These are phyloP conservation scores for Chaetophractus vellerosus DNA, from an alignment of 2,797 vertebrate species.

Conservation along the genomic window DNA sequence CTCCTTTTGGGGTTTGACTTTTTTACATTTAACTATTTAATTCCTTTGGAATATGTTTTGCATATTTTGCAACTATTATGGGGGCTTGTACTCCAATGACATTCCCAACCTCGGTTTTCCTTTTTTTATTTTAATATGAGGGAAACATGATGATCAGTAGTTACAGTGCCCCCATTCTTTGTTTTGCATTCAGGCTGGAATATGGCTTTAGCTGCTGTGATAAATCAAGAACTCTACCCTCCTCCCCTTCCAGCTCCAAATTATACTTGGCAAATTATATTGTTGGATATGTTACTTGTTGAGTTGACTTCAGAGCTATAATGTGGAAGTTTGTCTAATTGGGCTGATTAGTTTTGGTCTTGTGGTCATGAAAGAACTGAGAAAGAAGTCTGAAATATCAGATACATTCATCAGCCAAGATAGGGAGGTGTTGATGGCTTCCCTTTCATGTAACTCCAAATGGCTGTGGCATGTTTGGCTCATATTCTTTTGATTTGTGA, in stretches of 20 bases:
- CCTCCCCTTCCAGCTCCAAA: conserved; percentile 56
- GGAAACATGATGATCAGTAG: conserved; percentile 4
- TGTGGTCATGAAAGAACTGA: conserved; percentile 85
- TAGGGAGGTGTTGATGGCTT: conserved; percentile 85
- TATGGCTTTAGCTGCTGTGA: conserved; percentile 68
- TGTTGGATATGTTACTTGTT: conserved; percentile 85
- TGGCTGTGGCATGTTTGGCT: conserved; percentile 84
- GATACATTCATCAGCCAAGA: conserved; percentile 82
- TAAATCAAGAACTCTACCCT: conserved; percentile 70
- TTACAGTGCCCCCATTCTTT: conserved; percentile 26
- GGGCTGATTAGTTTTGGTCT: conserved; percentile 87
- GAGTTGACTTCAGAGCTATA: conserved; percentile 86
- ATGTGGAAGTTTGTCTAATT: conserved; percentile 87
- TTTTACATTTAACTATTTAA: conserved; percentile 8
- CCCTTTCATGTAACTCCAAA: conserved; percentile 86
- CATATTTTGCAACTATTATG: conserved; percentile 60
- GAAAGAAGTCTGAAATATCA: conserved; percentile 84
- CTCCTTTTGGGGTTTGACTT: neutral
- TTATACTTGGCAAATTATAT: conserved; percentile 84
- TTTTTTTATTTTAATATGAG: conserved; percentile 16
- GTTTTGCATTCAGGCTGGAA: conserved; percentile 64
- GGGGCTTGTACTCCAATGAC: neutral
- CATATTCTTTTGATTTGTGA: conserved; percentile 86
- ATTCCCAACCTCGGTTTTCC: conserved; percentile 29
- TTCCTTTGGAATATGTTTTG: conserved; percentile 45